Evolutionary conservation across 2,888 invertebrate species (phyloP).

Genomic region (Mimas tiliae): DNA sequence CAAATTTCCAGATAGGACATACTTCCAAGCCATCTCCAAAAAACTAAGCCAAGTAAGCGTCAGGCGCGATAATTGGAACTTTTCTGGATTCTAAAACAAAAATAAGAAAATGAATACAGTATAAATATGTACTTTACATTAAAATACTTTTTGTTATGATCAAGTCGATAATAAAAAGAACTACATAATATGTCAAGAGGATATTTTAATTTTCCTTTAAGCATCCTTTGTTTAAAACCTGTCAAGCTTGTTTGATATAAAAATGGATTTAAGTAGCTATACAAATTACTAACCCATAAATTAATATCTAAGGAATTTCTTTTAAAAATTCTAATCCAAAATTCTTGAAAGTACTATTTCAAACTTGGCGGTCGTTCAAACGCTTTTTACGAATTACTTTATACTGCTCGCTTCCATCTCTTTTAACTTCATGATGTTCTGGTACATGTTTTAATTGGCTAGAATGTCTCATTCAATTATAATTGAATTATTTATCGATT

Average conservation of each 20-base stretch:
- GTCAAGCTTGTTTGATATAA: too few species aligned
- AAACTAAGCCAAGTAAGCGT: too few species aligned
- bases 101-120: neutral
- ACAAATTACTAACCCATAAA: too few species aligned
- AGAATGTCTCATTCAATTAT: neutral
- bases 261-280: too few species aligned
- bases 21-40: neutral
- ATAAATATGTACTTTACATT: too few species aligned
- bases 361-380: conserved; percentile 2
- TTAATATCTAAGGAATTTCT: too few species aligned
- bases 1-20: neutral
- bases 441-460: conserved; percentile 34
- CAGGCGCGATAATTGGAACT: too few species aligned
- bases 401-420: neutral
- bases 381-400: neutral
- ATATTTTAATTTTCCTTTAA: too few species aligned
- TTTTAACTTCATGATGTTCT: conserved; percentile 31
- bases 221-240: too few species aligned
- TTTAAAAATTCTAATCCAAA: neutral
- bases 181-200: too few species aligned
- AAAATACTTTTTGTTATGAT: too few species aligned
- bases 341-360: neutral
- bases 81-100: neutral
- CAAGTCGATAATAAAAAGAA: too few species aligned
- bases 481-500: neutral